Conservation (phyloP, 2,888 invertebrate genomes). For the Agriopis leucophaearia region DNA sequence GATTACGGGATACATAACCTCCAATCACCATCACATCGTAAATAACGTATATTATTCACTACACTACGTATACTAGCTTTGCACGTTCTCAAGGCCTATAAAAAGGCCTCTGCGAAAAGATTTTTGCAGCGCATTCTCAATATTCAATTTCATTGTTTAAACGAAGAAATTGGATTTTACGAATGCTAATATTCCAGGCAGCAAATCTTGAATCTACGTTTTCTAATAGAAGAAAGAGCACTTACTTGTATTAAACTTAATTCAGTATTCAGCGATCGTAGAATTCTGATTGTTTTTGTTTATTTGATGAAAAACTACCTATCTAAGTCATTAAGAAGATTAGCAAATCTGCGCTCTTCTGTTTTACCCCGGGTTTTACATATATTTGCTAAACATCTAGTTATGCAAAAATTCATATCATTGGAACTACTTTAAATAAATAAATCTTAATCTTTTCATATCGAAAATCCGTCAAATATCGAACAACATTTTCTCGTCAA, state of each 20-base stretch:
- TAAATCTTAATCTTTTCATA: too few species aligned
- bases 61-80: conserved; percentile 34
- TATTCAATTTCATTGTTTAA: conserved; percentile 77
- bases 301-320: neutral
- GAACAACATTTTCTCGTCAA: too few species aligned
- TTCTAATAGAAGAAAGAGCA: conserved; percentile 47
- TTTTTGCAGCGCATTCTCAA: conserved; percentile 71
- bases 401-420: too few species aligned
- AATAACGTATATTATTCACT: conserved; percentile 73
- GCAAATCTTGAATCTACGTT: conserved; percentile 54
- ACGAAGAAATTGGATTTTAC: conserved; percentile 75
- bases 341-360: neutral
- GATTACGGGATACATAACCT: conserved; percentile 66
- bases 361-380: neutral
- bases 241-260: conserved; percentile 37
- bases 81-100: conserved; percentile 49
- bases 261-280: conserved; percentile 7
- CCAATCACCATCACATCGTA: conserved; percentile 74
- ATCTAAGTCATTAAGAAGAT: neutral
- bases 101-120: conserved; percentile 56
- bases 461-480: too few species aligned
- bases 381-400: too few species aligned
- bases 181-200: conserved; percentile 57
- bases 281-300: neutral
- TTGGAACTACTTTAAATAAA: too few species aligned